Base-by-base conservation (phyloP, 30 jellyfish, hydroid and myxozoan species). In the Phacellophora camtschatica region DNA sequence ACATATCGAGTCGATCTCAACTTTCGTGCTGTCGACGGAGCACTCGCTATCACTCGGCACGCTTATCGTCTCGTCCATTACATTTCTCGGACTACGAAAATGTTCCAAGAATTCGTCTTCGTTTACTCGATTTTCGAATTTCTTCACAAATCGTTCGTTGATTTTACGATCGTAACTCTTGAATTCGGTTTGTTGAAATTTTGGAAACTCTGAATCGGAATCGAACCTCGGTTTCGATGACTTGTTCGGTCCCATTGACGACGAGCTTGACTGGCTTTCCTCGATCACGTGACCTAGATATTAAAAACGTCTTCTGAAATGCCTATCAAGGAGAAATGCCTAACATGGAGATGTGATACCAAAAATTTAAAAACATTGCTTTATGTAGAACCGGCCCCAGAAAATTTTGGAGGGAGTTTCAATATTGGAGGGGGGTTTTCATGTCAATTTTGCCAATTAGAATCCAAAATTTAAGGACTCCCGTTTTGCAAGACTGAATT, bases 21-120 rank as follows among this genome's bases (percentile, higher is more conserved):
- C 91, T 20, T 80, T 80, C 8, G 82, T 80, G 31, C 91, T 80
- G 54, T 55, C 73, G 16, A 59, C 51, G n/a, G 91, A 80, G 58
- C 84, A 80, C 35, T 80, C 91, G 42, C 91, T 66, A 39, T 80
- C 91, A 27, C 91, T 80, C 24, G 69, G 77, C 42, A 61, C n/a
- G 30, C 43, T 80, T 7, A 53, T 9, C n/a, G 77, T 75, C 66
- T 80, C 81, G 32, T 64, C 77, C 18, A 48, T 34, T 56, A 50
- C 0, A 29, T 49, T 72, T 20, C 54, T 50, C 29, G 55, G 51
- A 32, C 32, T 68, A 3, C 82, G 66, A 43, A 68, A 68, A 42
- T 68, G 82, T 33, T 72, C 86, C 9, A 72, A 34, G 25, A 72
- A 72, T 36, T 72, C 74, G 8, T 49, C 84, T 71, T 34, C 74